Base-by-base conservation (phyloP, 2,113 vertebrate genomes). In the Carassius gibelio region DNA sequence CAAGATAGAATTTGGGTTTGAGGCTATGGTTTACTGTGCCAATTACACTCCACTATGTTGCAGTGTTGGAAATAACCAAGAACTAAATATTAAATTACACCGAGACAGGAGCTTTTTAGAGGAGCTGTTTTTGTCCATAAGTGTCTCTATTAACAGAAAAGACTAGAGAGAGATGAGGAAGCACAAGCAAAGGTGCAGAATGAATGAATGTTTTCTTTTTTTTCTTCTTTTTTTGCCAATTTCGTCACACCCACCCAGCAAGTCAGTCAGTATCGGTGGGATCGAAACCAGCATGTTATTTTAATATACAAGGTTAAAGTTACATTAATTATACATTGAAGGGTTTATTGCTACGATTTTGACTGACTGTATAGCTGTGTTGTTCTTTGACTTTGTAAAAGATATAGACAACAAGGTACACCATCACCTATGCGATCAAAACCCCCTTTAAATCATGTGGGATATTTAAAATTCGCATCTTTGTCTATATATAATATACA, bases 191-290 rank as follows among this genome's bases (percentile, higher is more conserved):
- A 59, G 23, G 21, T 38, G 8, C 50, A 68, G 50, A 23, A 81
- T 34, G 34, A 72, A 59, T 38, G 3, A 3, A 21, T 45, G 9
- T 10, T 45, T 45, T 8, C 8, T 50, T 55, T 78, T 9, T 45
- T n/a, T 68, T 38, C 17, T 36, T 36, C n/a, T n/a, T 5, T 38
- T 38, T 38, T 38, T 38, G 5, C 5, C 50, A 11, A 59, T 83
- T 83, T 50, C 81, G 81, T 94, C 93, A 95, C 93, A 94, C 93
- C 85, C 92, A 93, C 93, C 88, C 87, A 71, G 89, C 90, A 84
- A 83, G 90, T 93, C 90, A 84, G 88, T 76, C 93, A 88, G 94
- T 94, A 92, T 95, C 94, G 91, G 90, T 92, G 90, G 87, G 86
- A 89, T 90, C 92, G 93, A 94, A 94, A 94, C 94, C 91, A 50